Conservation (phyloP, 1,140 invertebrate genomes). For the Chionoecetes opilio region DNA sequence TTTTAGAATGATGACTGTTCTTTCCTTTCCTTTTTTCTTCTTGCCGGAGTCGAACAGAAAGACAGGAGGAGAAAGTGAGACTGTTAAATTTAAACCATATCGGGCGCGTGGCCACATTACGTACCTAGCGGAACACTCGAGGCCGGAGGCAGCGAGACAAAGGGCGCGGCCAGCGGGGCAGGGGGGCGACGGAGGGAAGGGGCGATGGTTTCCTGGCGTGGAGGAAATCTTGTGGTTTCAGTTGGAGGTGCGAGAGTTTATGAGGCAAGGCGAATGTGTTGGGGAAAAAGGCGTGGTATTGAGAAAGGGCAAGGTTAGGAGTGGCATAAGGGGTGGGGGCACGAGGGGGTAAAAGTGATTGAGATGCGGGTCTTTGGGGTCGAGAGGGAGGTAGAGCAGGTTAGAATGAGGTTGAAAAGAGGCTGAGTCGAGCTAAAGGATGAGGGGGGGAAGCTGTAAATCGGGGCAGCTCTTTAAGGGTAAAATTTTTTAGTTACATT, state of each 20-base stretch:
- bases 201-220: background rate
- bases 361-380: too few relatives aligned
- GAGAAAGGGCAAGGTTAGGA: constrained; percentile 6
- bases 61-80: constrained; percentile 7
- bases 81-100: constrained; percentile 13
- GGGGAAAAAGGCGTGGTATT: background rate
- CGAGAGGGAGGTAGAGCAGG: background rate
- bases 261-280: background rate
- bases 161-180: too few relatives aligned
- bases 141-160: background rate
- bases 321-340: background rate
- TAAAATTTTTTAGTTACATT: too few relatives aligned
- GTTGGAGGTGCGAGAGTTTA: background rate
- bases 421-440: constrained; percentile 6
- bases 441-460: too few relatives aligned
- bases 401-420: background rate
- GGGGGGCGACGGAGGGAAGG: background rate
- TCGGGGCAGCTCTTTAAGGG: too few relatives aligned
- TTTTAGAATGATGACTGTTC: constrained; percentile 21
- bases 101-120: background rate
- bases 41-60: background rate
- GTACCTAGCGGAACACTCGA: background rate
- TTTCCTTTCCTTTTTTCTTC: background rate
- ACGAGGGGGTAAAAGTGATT: background rate
- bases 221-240: constrained; percentile 10